Base-by-base conservation (phyloP, 1,140 invertebrate species). In the Chionoecetes opilio region DNA sequence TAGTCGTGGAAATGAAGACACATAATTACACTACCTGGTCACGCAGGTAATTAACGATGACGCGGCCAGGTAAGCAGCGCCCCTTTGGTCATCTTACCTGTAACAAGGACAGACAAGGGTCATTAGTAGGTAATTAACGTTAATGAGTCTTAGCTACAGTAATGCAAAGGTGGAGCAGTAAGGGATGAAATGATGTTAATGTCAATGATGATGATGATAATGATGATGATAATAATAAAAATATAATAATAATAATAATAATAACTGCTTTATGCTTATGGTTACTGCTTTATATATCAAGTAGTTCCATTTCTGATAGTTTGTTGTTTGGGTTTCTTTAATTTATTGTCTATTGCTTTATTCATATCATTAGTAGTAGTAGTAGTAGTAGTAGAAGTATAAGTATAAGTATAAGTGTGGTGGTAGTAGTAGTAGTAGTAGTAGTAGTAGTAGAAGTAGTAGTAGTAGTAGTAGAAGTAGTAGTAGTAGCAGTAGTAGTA, bases 391-490 rank as follows among this genome's bases (percentile, higher is more conserved):
- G 46, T 53, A 75, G 63, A n/a, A n/a, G 63, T 75, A 75, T 17
- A n/a, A 75, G 63, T 53, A 53, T 9, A 14, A 75, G 63, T 75
- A n/a, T 17, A n/a, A 75, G 63, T 75, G 63, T 93, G 31, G 92
- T 93, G 31, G 92, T 93, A 89, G 92, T 93, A 0, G 53, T 85
- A 37, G 91, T 75, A 41, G 29, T 91, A 34, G 29, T 91, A 32
- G 34, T 75, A 41, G 31, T 35, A 35, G 31, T 87, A 35, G 34
- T 94, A 94, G 34, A 38, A 75, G 37, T 92, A 53, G 35, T 53
- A 53, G 35, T 87, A 35, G 31, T 87, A 37, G 31, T 87, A 35
- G 31, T 87, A 35, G 31, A 3, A 29, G 9, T 11, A 32, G 26
- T 91, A 21, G 31, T 63, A n/a, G 53, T 63, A 91, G 53, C 31